Base-by-base conservation (phyloP, 2,888 invertebrate species). In the Zonitis immaculata region DNA sequence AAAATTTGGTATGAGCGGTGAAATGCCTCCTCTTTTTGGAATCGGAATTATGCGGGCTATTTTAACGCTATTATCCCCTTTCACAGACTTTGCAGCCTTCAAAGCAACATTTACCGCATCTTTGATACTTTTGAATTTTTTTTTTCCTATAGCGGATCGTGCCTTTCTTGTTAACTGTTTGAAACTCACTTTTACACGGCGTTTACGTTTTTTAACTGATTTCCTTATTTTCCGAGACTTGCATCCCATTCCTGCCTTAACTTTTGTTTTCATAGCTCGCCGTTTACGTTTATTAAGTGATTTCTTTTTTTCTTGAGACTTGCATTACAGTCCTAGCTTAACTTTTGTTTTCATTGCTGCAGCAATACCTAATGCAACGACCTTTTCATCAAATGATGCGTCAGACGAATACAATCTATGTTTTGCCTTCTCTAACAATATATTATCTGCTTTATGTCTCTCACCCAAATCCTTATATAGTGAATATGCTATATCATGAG, bases 401-500 rank as follows among this genome's bases (percentile, higher is more conserved):
- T 70, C 67, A 56, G 52, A 59, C 4, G 69, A 52, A 25, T 54
- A 54, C 14, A 67, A 60, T 26, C 67, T 57, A 42, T 67, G 27
- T 65, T 57, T 64, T 25, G 71, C 73, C 62, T 61, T 62, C 39
- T 70, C 62, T n/a, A 63, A 60, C 9, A 75, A 58, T 18, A 60
- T 25, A 52, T 63, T 57, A 63, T 77, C 74, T 2, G 74, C 75
- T 47, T 59, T 56, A 56, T 73, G 66, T 42, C 72, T 60, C 42
- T 58, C 50, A 12, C 46, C 20, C 48, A 65, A 48, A 54, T 59
- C 54, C 22, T 52, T 54, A 44, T 50, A 14, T 28, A 58, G 32
- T 5, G 52, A 56, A 53, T 73, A 72, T 3, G 66, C 65, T 39
- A 71, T 71, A 58, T 72, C 72, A 59, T 70, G 71, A 12, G 65